These are phyloP conservation scores for Muscicapa striata DNA, from an alignment of 2,797 vertebrate genomes.

Conservation along the genomic window DNA sequence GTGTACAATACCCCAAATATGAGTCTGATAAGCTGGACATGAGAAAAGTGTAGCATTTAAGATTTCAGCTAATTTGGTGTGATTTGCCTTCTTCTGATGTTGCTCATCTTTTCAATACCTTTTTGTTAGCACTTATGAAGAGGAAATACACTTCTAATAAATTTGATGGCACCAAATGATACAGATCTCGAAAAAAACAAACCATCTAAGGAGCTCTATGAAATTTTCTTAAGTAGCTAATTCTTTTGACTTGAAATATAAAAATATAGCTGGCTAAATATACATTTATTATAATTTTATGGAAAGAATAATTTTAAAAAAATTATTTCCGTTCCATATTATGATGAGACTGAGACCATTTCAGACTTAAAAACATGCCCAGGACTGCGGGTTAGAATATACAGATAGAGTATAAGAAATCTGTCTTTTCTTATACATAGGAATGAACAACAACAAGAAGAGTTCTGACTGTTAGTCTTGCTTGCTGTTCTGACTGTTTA, in stretches of 20 bases:
- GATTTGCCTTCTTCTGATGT: background rate
- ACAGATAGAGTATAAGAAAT: background rate
- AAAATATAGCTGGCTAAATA: background rate
- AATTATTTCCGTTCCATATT: background rate
- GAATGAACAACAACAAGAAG: background rate
- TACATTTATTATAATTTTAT: background rate
- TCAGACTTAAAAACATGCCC: background rate
- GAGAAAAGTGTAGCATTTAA: background rate
- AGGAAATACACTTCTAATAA: background rate
- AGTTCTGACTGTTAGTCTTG: background rate
- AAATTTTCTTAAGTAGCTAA: background rate
- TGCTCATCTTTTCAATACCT: background rate
- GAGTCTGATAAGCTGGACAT: background rate
- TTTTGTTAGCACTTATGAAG: background rate
- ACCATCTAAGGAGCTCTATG: background rate
- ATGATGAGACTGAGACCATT: background rate
- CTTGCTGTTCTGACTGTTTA: background rate
- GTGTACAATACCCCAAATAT: background rate
- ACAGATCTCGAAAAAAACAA: background rate
- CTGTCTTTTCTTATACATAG: background rate
- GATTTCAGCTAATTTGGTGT: background rate
- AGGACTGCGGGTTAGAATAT: background rate
- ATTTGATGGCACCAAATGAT: background rate
- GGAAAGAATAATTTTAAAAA: fast-evolving
- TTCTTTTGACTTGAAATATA: background rate